Base-by-base conservation (phyloP, 1,140 invertebrate species). In the Calliphora vicina region DNA sequence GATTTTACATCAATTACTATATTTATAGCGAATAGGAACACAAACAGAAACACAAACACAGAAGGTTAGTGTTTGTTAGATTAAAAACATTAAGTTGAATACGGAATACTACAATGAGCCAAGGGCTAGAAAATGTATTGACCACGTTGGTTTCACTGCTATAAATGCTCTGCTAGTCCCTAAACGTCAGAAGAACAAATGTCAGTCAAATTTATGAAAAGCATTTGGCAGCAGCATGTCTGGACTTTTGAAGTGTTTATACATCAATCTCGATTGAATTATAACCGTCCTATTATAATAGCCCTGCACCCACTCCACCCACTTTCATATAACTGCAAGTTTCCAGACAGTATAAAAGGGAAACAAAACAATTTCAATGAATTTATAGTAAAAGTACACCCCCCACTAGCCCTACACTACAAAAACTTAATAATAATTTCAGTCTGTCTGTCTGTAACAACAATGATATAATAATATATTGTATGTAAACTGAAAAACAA, bases 161-260 rank as follows among this genome's bases (percentile, higher is more conserved):
- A 57, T 67, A 67, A 67, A 23, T 67, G 61, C 50, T 57, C n/a
- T 23, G 23, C n/a, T 10, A 23, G 20, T 67, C n/a, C 9, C 61
- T 67, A 67, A 67, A 67, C 61, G 61, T 67, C 61, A 67, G 61
- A 23, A 12, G 23, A 67, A 23, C 61, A 67, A 67, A 67, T 67
- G 61, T 67, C 61, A 67, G 61, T 67, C 23, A 23, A 67, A 67
- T 20, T 67, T 67, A 23, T 67, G 61, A 67, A 67, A 67, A 25
- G 61, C 23, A 67, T 67, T 67, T 67, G 61, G 61, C 20, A 67
- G 20, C n/a, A 20, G 61, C n/a, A 67, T 67, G 61, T 67, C 61
- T 67, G 61, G 61, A 25, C 61, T 67, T 67, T 67, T 67, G 61
- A 67, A 67, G 61, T 67, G 61, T 67, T 67, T 67, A 67, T 67